Base-by-base conservation (phyloP, 2,113 vertebrate species). In the Pangasianodon hypophthalmus region DNA sequence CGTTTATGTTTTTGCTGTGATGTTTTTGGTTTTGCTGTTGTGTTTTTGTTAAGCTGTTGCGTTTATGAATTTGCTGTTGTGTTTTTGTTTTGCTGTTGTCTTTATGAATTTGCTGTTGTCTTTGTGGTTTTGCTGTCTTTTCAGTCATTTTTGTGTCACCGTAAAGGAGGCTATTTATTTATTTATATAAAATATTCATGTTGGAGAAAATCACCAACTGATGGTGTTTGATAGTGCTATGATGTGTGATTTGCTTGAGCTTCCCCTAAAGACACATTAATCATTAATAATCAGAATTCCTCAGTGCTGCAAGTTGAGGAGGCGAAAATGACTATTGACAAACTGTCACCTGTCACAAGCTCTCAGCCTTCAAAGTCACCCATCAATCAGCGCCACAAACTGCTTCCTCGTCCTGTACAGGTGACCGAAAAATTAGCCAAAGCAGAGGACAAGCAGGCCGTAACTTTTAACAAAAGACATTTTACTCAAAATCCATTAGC, bases 321-420 rank as follows among this genome's bases (percentile, higher is more conserved):
- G 90, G 44, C 52, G 56, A 87, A 86, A 89, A 81, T 84, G 73
- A 87, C 32, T 92, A 92, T 92, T 88, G 90, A 90, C 88, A 82
- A 92, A 69, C 54, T 82, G 90, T 93, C 92, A 90, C 56, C 85
- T 88, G 84, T 90, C 90, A 88, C 37, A 87, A 84, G 29, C 80
- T 73, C 88, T 84, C 84, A 83, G 50, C 41, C 29, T 24, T 91
- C 80, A 90, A 88, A 85, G 88, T 89, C 89, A 88, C 50, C 60
- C 86, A 80, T 91, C 90, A 89, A 87, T 91, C 82, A 91, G 5
- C 26, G 48, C 26, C 21, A 77, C 84, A 85, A 90, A 90, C 56
- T 41, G 9, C 85, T 32, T 64, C 18, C n/a, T 44, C 14, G 32
- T 54, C 56, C 86, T 46, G 92, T n/a, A 46, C 46, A 26, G 69